phyloP scores from a whole-genome alignment of 2,797 vertebrate species.

The Acrossocheilus fasciatus region DNA sequence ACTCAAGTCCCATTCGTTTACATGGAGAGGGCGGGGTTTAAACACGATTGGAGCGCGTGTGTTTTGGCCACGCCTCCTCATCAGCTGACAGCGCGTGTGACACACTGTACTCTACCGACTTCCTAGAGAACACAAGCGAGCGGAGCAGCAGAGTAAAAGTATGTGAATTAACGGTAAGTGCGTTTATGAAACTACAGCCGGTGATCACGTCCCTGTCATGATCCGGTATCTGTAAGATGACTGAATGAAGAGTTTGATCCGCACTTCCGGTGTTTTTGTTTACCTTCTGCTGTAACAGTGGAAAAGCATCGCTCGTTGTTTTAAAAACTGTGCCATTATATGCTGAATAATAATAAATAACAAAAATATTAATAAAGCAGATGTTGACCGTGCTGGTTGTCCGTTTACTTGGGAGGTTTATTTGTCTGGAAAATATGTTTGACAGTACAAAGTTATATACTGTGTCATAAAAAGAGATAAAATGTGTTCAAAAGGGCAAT shows the following conservation, averaged over 20 bases:
- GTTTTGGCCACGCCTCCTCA: constrained; percentile 6
- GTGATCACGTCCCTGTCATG: neutral
- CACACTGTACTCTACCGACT: neutral
- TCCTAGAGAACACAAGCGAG: constrained; percentile 6
- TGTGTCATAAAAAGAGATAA: constrained; percentile 32
- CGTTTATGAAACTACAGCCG: neutral
- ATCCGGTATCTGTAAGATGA: neutral
- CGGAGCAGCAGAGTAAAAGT: neutral
- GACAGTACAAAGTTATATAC: constrained; percentile 43
- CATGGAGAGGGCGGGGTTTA: neutral
- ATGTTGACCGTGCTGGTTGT: neutral
- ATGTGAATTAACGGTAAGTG: constrained; percentile 38
- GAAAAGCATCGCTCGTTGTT: neutral
- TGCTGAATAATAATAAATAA: neutral
- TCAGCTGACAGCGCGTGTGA: constrained; percentile 60
- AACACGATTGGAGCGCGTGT: neutral
- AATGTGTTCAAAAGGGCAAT: constrained; percentile 33
- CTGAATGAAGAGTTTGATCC: neutral
- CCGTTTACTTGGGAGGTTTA: neutral
- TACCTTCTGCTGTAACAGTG: neutral
- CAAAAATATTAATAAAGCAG: neutral
- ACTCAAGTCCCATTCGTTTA: too few relatives aligned
- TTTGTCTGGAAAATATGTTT: neutral
- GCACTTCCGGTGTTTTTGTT: constrained; percentile 30
- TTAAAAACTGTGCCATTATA: neutral